A percentile compares a stretch with the other conserved stretches of the same genome.
These are phyloP conservation scores for Champsocephalus esox DNA, from an alignment of 2,797 vertebrate species.

Conservation along the genomic window DNA sequence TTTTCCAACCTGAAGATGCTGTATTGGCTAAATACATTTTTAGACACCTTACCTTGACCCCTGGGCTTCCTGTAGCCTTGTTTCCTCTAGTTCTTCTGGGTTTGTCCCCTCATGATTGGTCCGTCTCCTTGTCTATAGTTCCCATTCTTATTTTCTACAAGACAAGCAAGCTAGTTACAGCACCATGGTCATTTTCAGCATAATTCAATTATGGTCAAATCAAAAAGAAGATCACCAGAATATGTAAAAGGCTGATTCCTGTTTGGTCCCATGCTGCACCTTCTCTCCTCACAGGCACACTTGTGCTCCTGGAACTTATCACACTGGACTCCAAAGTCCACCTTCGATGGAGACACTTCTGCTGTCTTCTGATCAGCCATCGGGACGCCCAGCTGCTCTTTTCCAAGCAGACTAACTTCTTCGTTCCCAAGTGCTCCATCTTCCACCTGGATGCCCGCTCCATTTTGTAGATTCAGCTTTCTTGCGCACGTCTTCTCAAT, in stretches of 20 bases:
- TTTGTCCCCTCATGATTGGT: no score
- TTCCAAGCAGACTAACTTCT: background rate
- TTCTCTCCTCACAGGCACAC: no score
- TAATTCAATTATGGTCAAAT: background rate
- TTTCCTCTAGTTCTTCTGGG: conserved; percentile 29
- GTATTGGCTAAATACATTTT: no score
- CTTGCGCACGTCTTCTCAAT: background rate
- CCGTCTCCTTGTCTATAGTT: no score
- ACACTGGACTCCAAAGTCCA: no score
- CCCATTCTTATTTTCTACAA: conserved; percentile 26
- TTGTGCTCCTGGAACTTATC: no score
- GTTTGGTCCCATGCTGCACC: no score
- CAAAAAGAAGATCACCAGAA: conserved; percentile 46
- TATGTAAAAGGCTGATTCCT: background rate
- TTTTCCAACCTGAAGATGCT: background rate
- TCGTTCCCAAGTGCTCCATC: background rate
- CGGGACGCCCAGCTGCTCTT: no score
- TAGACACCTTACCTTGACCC: conserved; percentile 46
- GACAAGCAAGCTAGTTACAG: background rate
- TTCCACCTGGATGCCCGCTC: background rate
- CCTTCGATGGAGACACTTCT: no score
- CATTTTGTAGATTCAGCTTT: background rate
- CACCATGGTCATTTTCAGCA: background rate
- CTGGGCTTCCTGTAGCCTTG: conserved; percentile 35
- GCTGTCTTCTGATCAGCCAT: no score